These are phyloP conservation scores for Yponomeuta sedellus DNA, from an alignment of 2,888 invertebrate species.

Conservation along the genomic window DNA sequence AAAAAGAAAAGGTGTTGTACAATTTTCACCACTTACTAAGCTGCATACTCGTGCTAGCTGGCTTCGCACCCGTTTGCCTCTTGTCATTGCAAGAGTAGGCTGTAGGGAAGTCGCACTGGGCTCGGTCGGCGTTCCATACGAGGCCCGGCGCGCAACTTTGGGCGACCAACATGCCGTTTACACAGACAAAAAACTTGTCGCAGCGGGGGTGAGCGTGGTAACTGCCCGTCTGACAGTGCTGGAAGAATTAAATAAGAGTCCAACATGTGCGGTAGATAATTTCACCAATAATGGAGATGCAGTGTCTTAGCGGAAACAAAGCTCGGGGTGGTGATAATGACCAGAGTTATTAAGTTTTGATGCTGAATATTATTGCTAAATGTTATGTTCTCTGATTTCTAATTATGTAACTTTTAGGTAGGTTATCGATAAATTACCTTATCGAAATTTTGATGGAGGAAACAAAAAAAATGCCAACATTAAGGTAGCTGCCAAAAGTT, in stretches of 20 bases:
- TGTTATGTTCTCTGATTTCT: too few relatives aligned
- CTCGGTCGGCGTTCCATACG: constrained; percentile 80
- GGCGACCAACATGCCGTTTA: constrained; percentile 81
- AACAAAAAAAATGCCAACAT: too few relatives aligned
- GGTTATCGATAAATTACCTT: background rate
- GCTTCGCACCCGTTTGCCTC: constrained; percentile 40
- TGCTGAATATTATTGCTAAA: too few relatives aligned
- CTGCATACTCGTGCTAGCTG: constrained; percentile 39
- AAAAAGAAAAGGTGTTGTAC: background rate
- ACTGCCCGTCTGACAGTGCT: constrained; percentile 81
- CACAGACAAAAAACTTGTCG: constrained; percentile 85
- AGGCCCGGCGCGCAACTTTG: constrained; percentile 86
- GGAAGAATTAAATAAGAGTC: constrained; percentile 12
- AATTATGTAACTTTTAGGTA: too few relatives aligned
- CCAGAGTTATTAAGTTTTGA: too few relatives aligned
- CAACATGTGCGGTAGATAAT: too few relatives aligned
- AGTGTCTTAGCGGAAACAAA: too few relatives aligned
- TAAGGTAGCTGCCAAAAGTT: background rate
- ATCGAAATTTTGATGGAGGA: too few relatives aligned
- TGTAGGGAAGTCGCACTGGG: constrained; percentile 86
- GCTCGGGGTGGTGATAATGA: too few relatives aligned
- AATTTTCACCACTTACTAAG: constrained; percentile 18
- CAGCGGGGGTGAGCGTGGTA: constrained; percentile 86
- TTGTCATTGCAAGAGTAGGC: constrained; percentile 77
- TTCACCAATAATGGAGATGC: too few relatives aligned